Evolutionary conservation across 2,888 invertebrate genomes (phyloP).

Genomic region (Cryptocephalus moraei): DNA sequence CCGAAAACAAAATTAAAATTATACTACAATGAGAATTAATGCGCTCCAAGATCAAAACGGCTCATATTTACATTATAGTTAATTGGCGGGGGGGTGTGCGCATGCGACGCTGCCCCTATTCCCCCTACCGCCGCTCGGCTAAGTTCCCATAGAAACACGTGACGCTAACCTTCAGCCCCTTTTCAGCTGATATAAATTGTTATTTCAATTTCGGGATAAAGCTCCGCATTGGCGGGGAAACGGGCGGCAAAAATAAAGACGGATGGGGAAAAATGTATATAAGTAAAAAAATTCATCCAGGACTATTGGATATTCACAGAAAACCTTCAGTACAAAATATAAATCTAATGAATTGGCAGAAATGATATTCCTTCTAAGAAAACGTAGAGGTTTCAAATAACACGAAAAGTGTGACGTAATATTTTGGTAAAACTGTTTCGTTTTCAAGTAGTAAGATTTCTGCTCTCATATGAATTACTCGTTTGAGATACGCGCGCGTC

Average conservation of each 20-base stretch:
- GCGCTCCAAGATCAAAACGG: conserved; percentile 4
- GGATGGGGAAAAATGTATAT: too few species aligned
- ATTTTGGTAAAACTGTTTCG: too few species aligned
- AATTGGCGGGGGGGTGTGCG: conserved; percentile 6
- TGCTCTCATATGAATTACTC: too few species aligned
- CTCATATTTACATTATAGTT: conserved; percentile 6
- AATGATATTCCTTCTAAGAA: too few species aligned
- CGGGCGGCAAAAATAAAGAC: background rate
- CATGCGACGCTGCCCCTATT: conserved; percentile 1
- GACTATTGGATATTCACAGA: too few species aligned
- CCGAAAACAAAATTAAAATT: background rate
- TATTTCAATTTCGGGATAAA: conserved; percentile 9
- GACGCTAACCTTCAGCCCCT: conserved; percentile 4
- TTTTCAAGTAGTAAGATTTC: too few species aligned
- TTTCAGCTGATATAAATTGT: conserved; percentile 8
- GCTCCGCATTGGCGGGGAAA: conserved; percentile 4
- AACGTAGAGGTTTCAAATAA: too few species aligned
- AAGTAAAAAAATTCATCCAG: too few species aligned
- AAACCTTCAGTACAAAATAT: too few species aligned
- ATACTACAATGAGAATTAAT: conserved; percentile 4
- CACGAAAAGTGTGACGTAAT: too few species aligned
- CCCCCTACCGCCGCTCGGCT: background rate
- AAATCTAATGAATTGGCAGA: too few species aligned
- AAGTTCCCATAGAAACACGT: conserved; percentile 6
- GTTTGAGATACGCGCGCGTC: too few species aligned